Percentiles rank a stretch among this genome's conserved stretches.
Evolutionary conservation across 2,888 invertebrate genomes (phyloP).

Genomic region (Fragum sueziense): DNA sequence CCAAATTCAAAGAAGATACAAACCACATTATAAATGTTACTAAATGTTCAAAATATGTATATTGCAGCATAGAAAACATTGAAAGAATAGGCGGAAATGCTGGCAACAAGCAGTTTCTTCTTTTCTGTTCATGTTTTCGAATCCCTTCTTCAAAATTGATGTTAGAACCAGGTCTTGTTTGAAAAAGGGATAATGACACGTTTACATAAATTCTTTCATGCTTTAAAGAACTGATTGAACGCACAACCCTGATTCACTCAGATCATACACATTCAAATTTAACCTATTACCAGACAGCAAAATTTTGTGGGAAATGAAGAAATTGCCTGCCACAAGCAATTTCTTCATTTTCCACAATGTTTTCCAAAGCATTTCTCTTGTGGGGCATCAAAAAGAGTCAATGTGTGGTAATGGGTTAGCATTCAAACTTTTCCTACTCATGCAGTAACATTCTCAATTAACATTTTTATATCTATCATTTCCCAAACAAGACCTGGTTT

Average conservation of each 20-base stretch:
- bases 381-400: no score
- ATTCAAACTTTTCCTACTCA: no score
- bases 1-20: neutral
- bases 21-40: neutral
- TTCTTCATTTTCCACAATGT: neutral
- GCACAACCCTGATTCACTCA: no score
- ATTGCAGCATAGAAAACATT: neutral
- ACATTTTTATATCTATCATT: no score
- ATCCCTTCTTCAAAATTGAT: neutral
- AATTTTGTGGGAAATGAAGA: neutral
- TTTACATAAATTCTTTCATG: no score
- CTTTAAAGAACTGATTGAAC: no score
- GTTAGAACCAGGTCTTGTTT: neutral
- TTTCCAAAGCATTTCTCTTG: no score
- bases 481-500: no score
- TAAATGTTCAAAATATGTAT: neutral
- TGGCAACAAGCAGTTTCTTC: neutral
- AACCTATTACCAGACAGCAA: no score
- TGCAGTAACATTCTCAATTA: no score
- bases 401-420: no score
- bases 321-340: neutral
- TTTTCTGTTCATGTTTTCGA: neutral
- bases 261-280: no score
- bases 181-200: neutral
- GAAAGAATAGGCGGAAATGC: neutral